Base-by-base conservation (phyloP, 1,140 invertebrate species). In the Drepana arcuata region DNA sequence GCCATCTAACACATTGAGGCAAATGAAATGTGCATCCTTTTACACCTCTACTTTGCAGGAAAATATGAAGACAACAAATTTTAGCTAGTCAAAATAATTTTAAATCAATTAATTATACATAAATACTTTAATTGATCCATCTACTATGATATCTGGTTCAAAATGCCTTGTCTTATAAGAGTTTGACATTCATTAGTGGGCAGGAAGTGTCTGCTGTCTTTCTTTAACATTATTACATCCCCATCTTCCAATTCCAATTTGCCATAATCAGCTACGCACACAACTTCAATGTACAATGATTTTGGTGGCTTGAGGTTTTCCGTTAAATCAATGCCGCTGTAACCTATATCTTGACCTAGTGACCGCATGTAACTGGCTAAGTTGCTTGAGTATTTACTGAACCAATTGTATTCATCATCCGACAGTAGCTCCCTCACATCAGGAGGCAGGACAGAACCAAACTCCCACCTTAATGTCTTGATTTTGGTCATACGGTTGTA, bases 201-300 rank as follows among this genome's bases (percentile, higher is more conserved):
- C 16, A 99, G 77, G 64, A 95, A 93, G 82, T 98, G 95, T 82
- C 94, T 91, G 54, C 92, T 96, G 68, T 98, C 94, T 77, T 96
- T 96, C 72, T 94, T 95, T 1, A 99, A 81, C 34, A 92, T 86
- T 13, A 99, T 88, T 0, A 92, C 87, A 65, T 94, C 92, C 21
- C 97, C 97, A 86, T 97, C 93, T 62, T 95, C 95, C 9, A 97
- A 86, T 78, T 99, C 96, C 64, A 96, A 90, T 78, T 94, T 95
- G 0, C 97, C 97, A 85, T 96, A 96, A 80, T 99, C 95, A 26
- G 87, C 81, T 14, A 97, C 62, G 73, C 95, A 97, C 16, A 93
- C 84, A 1, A 98, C 95, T 87, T 98, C 94, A 40, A 98, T 91
- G 65, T 93, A 97, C 7, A 98, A 83, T 7, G 92, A 91, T 72